Evolutionary conservation across 2,888 invertebrate species (phyloP), one percentile per base, ranked within the genome.

Genomic region (Nycteola revayana): DNA sequence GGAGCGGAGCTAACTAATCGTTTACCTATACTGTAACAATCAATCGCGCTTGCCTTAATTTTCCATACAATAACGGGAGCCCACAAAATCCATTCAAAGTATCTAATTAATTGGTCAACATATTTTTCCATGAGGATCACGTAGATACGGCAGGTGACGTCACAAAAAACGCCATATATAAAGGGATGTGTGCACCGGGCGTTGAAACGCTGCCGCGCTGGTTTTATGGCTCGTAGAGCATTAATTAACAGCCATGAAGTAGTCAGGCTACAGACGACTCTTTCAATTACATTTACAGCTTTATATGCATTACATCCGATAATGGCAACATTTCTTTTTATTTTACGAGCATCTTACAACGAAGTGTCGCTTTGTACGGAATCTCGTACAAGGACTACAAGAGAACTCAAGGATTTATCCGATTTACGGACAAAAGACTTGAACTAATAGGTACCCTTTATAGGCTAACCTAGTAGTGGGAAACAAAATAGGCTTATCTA

Each of bases 71-170:
- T 80, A 75, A 73, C 70, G 65, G 58, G 50, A 42, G 45, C 58
- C 66, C 60, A 54, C 60, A 65, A 66, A 73, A 78, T 76, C 79
- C 78, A 73, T 78, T 72, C 68, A 70, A 75, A 79, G 75, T 75
- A 63, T 65, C 70, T 78, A 77, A 83, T 82, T 82, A 81, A 82
- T 81, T 75, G 78, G 65, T 60, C 61, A 67, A 67, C 72, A 79
- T 79, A 79, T 79, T 75, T 81, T 68, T 60, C 50, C 46, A 79
- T 66, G 62, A 71, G 60, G 62, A 69, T 74, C 80, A 72, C 75
- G 75, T 78, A 68, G 65, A 54, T 51, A 53, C 49, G 55, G 55
- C 79, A 76, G 76, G 78, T 78, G 78, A 76, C 69, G 77, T 73
- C 67, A 62, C 73, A 75, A 78, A 65, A 68, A 73, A 78, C 52